phyloP scores from a whole-genome alignment of 2,797 vertebrate species.

The Rhabdophis nuchalis region DNA sequence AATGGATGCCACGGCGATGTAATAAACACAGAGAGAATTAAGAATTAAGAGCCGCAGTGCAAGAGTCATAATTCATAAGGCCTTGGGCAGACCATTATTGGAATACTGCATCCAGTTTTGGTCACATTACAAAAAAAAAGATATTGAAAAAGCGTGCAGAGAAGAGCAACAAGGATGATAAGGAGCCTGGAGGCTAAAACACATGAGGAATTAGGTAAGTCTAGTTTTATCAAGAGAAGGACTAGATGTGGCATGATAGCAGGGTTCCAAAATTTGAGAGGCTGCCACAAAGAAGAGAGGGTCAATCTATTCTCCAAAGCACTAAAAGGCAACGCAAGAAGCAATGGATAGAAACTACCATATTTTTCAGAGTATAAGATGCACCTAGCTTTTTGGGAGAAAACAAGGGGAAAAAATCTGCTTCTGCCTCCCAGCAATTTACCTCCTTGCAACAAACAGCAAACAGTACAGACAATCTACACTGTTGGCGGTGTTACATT shows the following conservation, averaged over 20 bases:
- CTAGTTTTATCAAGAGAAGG: background rate
- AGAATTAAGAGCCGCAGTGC: background rate
- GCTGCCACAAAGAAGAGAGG: background rate
- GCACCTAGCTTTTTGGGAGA: too few relatives aligned
- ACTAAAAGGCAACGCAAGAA: too few relatives aligned
- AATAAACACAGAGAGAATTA: background rate
- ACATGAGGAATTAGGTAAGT: background rate
- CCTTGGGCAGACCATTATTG: background rate
- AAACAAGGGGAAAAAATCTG: too few relatives aligned
- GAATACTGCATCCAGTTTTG: background rate
- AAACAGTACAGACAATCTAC: too few relatives aligned
- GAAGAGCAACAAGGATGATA: background rate
- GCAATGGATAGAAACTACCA: background rate
- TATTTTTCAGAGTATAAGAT: too few relatives aligned
- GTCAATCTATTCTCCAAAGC: background rate
- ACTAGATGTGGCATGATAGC: background rate
- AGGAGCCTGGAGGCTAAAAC: background rate
- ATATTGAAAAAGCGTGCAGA: background rate
- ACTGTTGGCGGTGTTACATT: too few relatives aligned
- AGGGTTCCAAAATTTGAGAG: background rate
- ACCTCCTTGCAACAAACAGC: too few relatives aligned
- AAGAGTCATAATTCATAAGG: constrained; percentile 3
- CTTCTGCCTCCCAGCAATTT: too few relatives aligned
- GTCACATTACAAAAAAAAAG: background rate
- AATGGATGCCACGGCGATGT: background rate